Conservation (phyloP, 1,140 invertebrate genomes). For the Achroia grisella region DNA sequence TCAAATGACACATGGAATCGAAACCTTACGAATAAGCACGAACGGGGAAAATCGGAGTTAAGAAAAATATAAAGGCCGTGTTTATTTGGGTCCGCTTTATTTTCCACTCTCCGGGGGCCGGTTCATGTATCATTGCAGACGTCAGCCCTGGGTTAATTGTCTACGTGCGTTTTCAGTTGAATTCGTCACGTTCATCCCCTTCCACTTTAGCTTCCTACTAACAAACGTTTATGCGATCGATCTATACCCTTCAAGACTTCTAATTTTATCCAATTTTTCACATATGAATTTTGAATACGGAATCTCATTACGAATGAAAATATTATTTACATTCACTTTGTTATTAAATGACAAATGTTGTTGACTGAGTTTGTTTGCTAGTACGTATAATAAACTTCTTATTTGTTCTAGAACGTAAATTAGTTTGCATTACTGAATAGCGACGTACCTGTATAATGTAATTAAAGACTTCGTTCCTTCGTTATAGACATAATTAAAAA, state of each 20-base stretch:
- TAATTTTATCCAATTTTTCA: too few relatives aligned
- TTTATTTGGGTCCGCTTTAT: slow-evolving; percentile 28
- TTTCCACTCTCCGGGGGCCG: slow-evolving; percentile 18
- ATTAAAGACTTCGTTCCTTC: slow-evolving; percentile 4
- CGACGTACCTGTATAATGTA: too few relatives aligned
- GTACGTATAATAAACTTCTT: slow-evolving; percentile 13
- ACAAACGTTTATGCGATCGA: slow-evolving; percentile 1
- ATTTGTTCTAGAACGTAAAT: slow-evolving; percentile 14
- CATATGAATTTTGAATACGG: too few relatives aligned
- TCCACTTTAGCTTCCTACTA: slow-evolving; percentile 1
- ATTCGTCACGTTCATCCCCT: slow-evolving; percentile 35
- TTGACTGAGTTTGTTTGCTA: slow-evolving; percentile 3
- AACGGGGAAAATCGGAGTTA: neutral
- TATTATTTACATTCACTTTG: neutral
- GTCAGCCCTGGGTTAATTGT: slow-evolving; percentile 45
- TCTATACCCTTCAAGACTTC: neutral
- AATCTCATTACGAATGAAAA: too few relatives aligned
- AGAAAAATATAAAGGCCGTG: slow-evolving; percentile 15
- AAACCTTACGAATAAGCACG: neutral
- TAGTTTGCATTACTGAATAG: slow-evolving; percentile 5
- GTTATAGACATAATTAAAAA: slow-evolving; percentile 10
- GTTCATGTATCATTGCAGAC: slow-evolving; percentile 39
- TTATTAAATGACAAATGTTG: slow-evolving; percentile 13
- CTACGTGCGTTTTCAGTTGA: slow-evolving; percentile 51
- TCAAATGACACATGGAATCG: neutral